A percentile compares a stretch with the other conserved stretches of the same genome.
Conservation (phyloP, 2,888 invertebrate species). For the Drosophila infuscata region DNA sequence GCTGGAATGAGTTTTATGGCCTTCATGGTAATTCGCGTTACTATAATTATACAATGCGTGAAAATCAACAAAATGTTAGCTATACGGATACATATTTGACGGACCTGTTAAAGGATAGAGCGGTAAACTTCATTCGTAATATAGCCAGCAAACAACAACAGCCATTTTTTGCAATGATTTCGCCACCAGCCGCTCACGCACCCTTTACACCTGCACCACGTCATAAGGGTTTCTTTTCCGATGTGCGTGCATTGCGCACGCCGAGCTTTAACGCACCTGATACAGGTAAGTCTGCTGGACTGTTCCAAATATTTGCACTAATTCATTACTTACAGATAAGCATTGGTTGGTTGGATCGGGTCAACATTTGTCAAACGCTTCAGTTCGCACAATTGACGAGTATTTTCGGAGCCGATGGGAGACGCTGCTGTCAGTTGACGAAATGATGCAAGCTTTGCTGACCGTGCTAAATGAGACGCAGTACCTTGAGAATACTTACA, state of each 20-base stretch:
- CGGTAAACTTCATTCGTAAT: conserved; percentile 61
- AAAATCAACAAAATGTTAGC: conserved; percentile 90
- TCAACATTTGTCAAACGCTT: conserved; percentile 87
- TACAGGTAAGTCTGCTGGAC: conserved; percentile 47
- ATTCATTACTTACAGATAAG: conserved; percentile 87
- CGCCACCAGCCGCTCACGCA: conserved; percentile 94
- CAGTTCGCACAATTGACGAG: conserved; percentile 88
- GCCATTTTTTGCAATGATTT: conserved; percentile 92
- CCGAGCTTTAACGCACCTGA: conserved; percentile 88
- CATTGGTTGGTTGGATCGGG: conserved; percentile 92
- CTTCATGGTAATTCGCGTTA: conserved; percentile 96
- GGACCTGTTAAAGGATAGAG: conserved; percentile 88
- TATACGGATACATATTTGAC: conserved; percentile 92
- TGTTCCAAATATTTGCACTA: conserved; percentile 6
- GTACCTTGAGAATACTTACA: conserved; percentile 90
- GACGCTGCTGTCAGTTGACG: conserved; percentile 94
- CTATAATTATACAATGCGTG: conserved; percentile 94
- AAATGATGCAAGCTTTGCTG: conserved; percentile 90
- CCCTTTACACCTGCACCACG: conserved; percentile 93
- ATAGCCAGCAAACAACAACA: conserved; percentile 19
- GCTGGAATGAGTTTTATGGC: conserved; percentile 95
- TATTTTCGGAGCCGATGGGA: conserved; percentile 92
- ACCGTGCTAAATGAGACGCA: conserved; percentile 86
- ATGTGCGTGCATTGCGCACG: conserved; percentile 88
- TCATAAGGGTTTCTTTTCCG: conserved; percentile 88